Evolutionary conservation across 2,888 invertebrate species (phyloP).

Genomic region (Acleris laterana): DNA sequence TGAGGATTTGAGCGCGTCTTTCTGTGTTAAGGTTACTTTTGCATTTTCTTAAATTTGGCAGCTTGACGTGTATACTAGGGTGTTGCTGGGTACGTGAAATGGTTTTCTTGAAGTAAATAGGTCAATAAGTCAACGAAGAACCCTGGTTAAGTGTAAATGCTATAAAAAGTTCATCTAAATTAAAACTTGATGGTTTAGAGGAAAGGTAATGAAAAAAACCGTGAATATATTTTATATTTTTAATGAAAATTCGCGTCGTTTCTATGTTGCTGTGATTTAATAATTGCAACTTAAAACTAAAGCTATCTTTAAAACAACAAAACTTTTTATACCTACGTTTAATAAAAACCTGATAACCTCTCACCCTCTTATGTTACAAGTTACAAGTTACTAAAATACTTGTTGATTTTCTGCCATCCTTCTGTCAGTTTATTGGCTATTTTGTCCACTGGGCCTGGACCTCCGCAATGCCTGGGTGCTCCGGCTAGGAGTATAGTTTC

Average conservation of each 20-base stretch:
- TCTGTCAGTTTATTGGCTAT: slow-evolving; percentile 75
- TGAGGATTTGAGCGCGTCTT: background rate
- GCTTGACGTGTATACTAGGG: background rate
- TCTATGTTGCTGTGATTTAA: too few relatives aligned
- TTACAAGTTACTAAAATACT: slow-evolving; percentile 67
- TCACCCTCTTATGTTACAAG: background rate
- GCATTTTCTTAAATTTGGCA: background rate
- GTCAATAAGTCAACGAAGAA: background rate
- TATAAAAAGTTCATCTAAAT: background rate
- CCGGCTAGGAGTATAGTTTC: slow-evolving; percentile 69
- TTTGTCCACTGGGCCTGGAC: slow-evolving; percentile 77
- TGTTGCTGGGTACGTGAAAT: background rate
- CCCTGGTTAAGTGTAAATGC: background rate
- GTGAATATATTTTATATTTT: too few relatives aligned
- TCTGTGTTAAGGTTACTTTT: background rate
- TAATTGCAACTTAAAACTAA: too few relatives aligned
- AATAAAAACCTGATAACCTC: slow-evolving; percentile 7
- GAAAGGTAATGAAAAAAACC: too few relatives aligned
- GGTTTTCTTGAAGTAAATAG: background rate
- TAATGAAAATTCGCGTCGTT: background rate
- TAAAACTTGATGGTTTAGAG: background rate
- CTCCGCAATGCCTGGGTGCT: slow-evolving; percentile 72
- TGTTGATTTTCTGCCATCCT: slow-evolving; percentile 79
- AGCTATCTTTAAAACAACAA: background rate
- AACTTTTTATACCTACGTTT: background rate